phyloP scores from a whole-genome alignment of 2,797 vertebrate species.

The Lophotriccus pileatus region DNA sequence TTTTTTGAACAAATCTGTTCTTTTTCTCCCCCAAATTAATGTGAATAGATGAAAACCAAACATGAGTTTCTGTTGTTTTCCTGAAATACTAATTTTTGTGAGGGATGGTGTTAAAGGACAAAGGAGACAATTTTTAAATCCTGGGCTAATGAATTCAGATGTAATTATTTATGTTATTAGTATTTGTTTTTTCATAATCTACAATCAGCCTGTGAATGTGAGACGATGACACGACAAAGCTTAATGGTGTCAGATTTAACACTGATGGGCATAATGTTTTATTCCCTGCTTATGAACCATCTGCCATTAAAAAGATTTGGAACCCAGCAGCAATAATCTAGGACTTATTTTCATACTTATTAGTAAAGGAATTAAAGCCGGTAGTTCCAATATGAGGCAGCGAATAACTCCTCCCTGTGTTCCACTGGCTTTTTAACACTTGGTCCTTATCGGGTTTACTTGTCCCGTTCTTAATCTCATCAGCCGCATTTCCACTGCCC shows the following conservation, averaged over 20 bases:
- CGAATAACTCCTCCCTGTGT: neutral
- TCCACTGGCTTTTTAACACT: neutral
- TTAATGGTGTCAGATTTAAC: neutral
- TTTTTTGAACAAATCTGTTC: neutral
- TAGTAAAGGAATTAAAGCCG: neutral
- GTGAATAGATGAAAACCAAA: neutral
- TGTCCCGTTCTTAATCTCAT: conserved; percentile 23
- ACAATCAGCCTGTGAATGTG: neutral
- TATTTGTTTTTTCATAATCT: neutral
- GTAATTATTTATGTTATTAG: neutral
- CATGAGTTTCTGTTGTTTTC: neutral
- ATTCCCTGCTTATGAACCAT: neutral
- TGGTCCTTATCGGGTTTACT: neutral
- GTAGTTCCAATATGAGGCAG: neutral
- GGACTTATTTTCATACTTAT: neutral
- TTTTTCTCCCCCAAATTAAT: neutral
- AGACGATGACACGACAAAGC: neutral
- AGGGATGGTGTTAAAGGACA: neutral
- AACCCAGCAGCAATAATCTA: neutral
- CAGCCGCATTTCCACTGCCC: neutral
- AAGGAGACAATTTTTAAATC: neutral
- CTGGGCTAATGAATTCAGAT: neutral
- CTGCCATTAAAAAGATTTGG: neutral
- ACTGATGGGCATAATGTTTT: neutral
- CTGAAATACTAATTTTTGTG: neutral